Base-by-base conservation (phyloP, 2,113 vertebrate genomes). In the Pelecanus crispus region DNA sequence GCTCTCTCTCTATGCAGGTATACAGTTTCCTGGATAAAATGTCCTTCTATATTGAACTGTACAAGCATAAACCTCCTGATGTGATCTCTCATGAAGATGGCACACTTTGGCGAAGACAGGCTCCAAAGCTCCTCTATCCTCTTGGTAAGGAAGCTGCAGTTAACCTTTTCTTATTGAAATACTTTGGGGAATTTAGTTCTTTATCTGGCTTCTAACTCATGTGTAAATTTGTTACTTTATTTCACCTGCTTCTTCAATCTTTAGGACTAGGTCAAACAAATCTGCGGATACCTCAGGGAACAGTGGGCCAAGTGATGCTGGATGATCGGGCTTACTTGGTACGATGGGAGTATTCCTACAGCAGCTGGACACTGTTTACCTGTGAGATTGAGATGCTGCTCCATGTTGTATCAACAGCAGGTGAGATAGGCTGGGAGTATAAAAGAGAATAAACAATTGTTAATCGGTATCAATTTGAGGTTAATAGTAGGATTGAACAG, bases 381-480 rank as follows among this genome's bases (percentile, higher is more conserved):
- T 99, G 99, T 8, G 99, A 99, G 98, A 99, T 99, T 84, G 99
- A 99, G 96, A 99, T 99, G 99, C 98, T 99, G 85, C 98, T 99
- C 25, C 99, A 99, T 11, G 99, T 99, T 7, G 99, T 99, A 49
- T 99, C 99, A 1, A 99, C 99, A 36, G 99, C 99, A 98, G 99
- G 99, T 99, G 96, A 97, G 95, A 88, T 36, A 81, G 56, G 6
- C 56, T 67, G 11, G 56, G 49, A 59, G 8, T 47, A 17, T 47
- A 17, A 26, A 18, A 63, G 9, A 66, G 45, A 62, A 24, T 26
- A 50, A 70, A 15, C 56, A 28, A 36, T 49, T 66, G 61, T 32
- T 84, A 42, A n/a, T 53, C 2, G 4, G 5, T 71, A 50, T 70
- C n/a, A 11, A 0, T 40, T 82, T 62, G 38, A 80, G 55, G 53